Percentiles rank a stretch among this genome's conserved stretches.
phyloP scores from a whole-genome alignment of 2,888 invertebrate species.

The Apodemia zela region DNA sequence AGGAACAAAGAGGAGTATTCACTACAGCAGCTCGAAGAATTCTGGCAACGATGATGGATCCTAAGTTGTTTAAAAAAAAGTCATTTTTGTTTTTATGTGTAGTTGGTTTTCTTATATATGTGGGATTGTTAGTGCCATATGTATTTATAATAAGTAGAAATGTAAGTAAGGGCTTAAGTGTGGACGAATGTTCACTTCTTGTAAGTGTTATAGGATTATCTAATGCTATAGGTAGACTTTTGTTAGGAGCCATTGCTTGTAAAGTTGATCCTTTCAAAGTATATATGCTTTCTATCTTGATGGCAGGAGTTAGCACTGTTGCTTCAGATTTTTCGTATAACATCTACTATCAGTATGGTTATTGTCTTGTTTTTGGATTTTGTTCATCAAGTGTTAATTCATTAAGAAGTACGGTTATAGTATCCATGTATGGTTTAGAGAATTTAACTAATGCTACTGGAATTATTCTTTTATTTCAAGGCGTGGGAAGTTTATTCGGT shows the following conservation, averaged over 20 bases:
- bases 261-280: slow-evolving; percentile 50
- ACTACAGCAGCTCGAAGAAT: slow-evolving; percentile 64
- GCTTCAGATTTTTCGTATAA: slow-evolving; percentile 51
- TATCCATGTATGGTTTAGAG: slow-evolving; percentile 63
- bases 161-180: slow-evolving; percentile 46
- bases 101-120: slow-evolving; percentile 51
- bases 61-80: slow-evolving; percentile 48
- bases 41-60: slow-evolving; percentile 70
- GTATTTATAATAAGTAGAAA: slow-evolving; percentile 59
- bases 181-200: slow-evolving; percentile 50
- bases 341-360: slow-evolving; percentile 56
- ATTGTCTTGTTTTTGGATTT: slow-evolving; percentile 56
- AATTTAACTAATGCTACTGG: slow-evolving; percentile 69
- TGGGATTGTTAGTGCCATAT: slow-evolving; percentile 62
- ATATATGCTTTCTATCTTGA: slow-evolving; percentile 36
- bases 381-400: slow-evolving; percentile 49
- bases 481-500: slow-evolving; percentile 59
- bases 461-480: slow-evolving; percentile 61
- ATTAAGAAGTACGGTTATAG: slow-evolving; percentile 56
- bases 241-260: slow-evolving; percentile 49
- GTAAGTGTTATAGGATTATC: slow-evolving; percentile 59
- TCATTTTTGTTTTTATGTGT: slow-evolving; percentile 53
- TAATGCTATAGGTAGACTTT: slow-evolving; percentile 54
- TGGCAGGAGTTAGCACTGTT: slow-evolving; percentile 49
- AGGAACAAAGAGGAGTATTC: slow-evolving; percentile 57